phyloP scores from a whole-genome alignment of 2,888 invertebrate species.

The Drosophila pseudotalamancana region DNA sequence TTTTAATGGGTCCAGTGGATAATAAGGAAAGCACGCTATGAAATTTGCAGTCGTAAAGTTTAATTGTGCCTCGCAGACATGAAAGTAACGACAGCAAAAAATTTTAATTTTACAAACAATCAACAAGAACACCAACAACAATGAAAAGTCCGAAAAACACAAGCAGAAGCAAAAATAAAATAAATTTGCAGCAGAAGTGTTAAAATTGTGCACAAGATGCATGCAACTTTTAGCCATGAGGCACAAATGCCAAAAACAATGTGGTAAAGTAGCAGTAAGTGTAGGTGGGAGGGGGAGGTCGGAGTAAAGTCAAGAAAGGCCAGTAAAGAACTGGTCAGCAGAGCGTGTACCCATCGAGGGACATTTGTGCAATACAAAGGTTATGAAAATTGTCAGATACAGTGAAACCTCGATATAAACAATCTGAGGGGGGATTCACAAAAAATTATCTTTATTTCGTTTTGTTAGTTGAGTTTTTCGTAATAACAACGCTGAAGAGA shows the following conservation, averaged over 20 bases:
- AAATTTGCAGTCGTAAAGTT: constrained; percentile 76
- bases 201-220: constrained; percentile 68
- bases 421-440: too few species aligned
- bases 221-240: constrained; percentile 58
- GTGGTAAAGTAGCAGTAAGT: background rate
- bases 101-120: constrained; percentile 55
- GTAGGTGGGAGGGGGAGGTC: background rate
- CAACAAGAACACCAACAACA: constrained; percentile 22
- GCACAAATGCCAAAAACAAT: constrained; percentile 4
- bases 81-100: constrained; percentile 33
- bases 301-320: background rate
- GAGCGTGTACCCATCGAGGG: constrained; percentile 30
- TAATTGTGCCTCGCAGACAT: constrained; percentile 63
- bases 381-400: constrained; percentile 69
- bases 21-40: constrained; percentile 51
- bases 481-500: too few species aligned
- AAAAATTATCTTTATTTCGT: too few species aligned
- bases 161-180: constrained; percentile 8
- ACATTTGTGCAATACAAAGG: constrained; percentile 46
- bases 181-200: constrained; percentile 77
- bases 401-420: too few species aligned
- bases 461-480: too few species aligned
- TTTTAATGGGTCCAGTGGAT: too few species aligned
- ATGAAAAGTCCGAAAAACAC: constrained; percentile 22
- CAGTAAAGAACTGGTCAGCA: constrained; percentile 19